Evolutionary conservation across 2,797 vertebrate species (phyloP), one percentile per base, ranked within the genome.

Genomic region (Remorina albescens): DNA sequence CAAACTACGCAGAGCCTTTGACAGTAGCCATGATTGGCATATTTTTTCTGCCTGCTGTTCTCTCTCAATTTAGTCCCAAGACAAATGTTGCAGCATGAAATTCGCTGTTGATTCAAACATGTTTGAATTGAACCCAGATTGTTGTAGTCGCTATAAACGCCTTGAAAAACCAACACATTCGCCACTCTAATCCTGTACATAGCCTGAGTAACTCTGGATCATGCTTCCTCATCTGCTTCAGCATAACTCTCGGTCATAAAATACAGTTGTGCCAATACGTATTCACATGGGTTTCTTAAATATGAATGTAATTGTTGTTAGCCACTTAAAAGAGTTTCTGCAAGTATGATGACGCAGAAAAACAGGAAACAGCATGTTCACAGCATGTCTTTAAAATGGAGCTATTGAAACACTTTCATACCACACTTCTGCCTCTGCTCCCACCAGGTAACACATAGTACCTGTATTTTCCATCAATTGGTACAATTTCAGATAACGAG

Each of bases 81-180:
- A 86, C 64, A 82, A 88, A 71, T 78, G 84, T 67, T 80, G 75
- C 30, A 56, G 59, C 67, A 59, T 86, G 77, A 90, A 88, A 88
- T 82, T 54, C 19, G 47, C 70, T 75, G 64, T 76, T 58, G 71
- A 88, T 65, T 87, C 86, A 85, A 70, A 82, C 78, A 79, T 76
- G 69, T 83, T 75, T 76, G 67, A 83, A 59, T 76, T 51, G 34
- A 64, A 26, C 69, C 21, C 61, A 62, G 81, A 84, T 49, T 84
- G 75, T 85, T 82, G 73, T n/a, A 66, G 74, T 74, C 62, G 55
- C 69, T 63, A 16, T 28, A 65, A 74, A 59, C 0, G 53, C 77
- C 63, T 76, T 72, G 32, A 74, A 82, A 74, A 75, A 70, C n/a
- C 2, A 56, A 70, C 80, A 84, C 75, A 53, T 83, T 79, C 58